Percentiles rank a stretch among this genome's conserved stretches.
Conservation (phyloP, 2,888 invertebrate species). For the Acrobasis consociella region DNA sequence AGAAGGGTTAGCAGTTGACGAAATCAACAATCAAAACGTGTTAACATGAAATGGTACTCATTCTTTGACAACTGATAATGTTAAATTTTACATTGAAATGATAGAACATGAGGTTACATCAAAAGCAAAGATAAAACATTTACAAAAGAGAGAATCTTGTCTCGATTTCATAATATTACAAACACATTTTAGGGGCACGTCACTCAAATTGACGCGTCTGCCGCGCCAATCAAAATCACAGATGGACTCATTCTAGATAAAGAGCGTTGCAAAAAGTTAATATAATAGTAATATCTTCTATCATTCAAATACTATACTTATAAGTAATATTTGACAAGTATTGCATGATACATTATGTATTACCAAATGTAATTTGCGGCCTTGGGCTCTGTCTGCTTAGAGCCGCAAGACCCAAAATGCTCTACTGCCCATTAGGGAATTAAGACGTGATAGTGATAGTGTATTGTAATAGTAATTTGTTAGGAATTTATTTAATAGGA, state of each 20-base stretch:
- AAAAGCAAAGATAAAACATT: slow-evolving; percentile 32
- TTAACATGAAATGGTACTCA: slow-evolving; percentile 26
- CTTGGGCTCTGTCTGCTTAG: too few relatives aligned
- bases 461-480: too few relatives aligned
- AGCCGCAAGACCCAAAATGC: too few relatives aligned
- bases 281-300: neutral
- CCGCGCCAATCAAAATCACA: slow-evolving; percentile 36
- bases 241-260: neutral
- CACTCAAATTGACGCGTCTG: slow-evolving; percentile 31
- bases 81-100: slow-evolving; percentile 29
- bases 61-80: slow-evolving; percentile 28
- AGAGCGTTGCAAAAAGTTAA: slow-evolving; percentile 1
- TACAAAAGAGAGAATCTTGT: slow-evolving; percentile 32
- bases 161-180: slow-evolving; percentile 37
- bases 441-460: too few relatives aligned
- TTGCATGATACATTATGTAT: neutral
- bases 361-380: too few relatives aligned
- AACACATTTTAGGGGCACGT: slow-evolving; percentile 39
- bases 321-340: neutral
- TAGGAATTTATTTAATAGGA: too few relatives aligned
- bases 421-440: too few relatives aligned
- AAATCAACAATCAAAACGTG: slow-evolving; percentile 24
- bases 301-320: neutral
- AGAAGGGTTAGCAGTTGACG: slow-evolving; percentile 21
- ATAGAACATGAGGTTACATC: slow-evolving; percentile 34